Evolutionary conservation across 2,888 invertebrate species (phyloP).

Genomic region (Rhopalosiphum nymphaeae): DNA sequence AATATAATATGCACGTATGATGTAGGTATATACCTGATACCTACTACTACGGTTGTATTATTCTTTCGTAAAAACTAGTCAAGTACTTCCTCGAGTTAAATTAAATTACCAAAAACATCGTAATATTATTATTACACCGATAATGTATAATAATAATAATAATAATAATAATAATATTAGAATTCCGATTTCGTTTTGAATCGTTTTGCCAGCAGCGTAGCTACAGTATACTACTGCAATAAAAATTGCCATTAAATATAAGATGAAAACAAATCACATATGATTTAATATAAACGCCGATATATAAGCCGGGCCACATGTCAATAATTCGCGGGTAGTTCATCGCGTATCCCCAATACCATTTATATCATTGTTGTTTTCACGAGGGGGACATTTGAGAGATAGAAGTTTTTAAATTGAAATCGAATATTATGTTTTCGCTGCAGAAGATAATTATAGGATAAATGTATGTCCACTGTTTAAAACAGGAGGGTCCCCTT

Average conservation of each 20-base stretch:
- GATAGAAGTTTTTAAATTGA: not conserved
- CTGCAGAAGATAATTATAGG: not conserved
- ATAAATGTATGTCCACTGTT: not conserved
- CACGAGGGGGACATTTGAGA: not conserved
- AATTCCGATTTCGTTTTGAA: not conserved
- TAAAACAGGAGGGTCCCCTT: no score
- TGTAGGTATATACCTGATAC: not conserved
- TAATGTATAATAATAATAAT: not conserved
- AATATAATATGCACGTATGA: not conserved
- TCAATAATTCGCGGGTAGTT: not conserved
- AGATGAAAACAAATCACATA: not conserved
- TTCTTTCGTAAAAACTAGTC: slow-evolving; percentile 35
- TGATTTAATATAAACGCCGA: not conserved
- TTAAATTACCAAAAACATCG: slow-evolving; percentile 43
- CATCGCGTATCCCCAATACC: not conserved
- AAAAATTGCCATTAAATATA: not conserved
- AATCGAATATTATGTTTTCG: slow-evolving; percentile 1
- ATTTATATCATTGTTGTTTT: not conserved
- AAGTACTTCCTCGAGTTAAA: slow-evolving; percentile 54
- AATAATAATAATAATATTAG: no score
- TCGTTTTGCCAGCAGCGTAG: not conserved
- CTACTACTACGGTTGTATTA: not conserved
- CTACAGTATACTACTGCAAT: not conserved
- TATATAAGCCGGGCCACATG: not conserved
- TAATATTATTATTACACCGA: not conserved